Evolutionary conservation across 2,888 invertebrate genomes (phyloP).

Genomic region (Lithophane socia): DNA sequence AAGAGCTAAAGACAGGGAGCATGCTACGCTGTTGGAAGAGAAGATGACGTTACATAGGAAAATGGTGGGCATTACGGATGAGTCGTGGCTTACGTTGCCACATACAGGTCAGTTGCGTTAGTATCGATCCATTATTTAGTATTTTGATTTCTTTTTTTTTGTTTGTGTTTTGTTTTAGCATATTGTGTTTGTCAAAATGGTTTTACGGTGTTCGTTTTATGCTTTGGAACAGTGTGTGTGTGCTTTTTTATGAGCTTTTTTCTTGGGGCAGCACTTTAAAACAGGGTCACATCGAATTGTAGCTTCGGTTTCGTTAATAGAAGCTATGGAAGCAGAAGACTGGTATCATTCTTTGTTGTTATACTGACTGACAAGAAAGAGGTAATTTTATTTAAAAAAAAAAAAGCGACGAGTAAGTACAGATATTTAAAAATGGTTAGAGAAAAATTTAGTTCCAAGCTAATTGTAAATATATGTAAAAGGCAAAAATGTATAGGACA

Average conservation of each 20-base stretch:
- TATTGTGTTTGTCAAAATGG: no score
- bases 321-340: not conserved
- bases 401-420: not conserved
- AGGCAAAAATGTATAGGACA: no score
- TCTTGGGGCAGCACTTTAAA: not conserved
- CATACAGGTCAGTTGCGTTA: slow-evolving; percentile 76
- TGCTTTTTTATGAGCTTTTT: not conserved
- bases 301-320: not conserved
- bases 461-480: not conserved
- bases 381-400: no score
- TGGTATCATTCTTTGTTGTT: not conserved
- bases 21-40: slow-evolving; percentile 96
- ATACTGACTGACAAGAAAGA: no score
- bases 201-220: not conserved
- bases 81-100: slow-evolving; percentile 79
- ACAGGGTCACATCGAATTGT: not conserved
- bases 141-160: slow-evolving; percentile 12
- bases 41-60: slow-evolving; percentile 96
- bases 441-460: not conserved
- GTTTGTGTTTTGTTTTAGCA: slow-evolving; percentile 15
- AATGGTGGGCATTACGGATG: slow-evolving; percentile 91
- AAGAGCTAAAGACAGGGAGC: slow-evolving; percentile 96
- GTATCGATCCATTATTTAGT: slow-evolving; percentile 48
- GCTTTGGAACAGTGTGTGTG: not conserved
- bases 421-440: not conserved